Evolutionary conservation across 2,797 vertebrate species (phyloP), one percentile per base, ranked within the genome.

Genomic region (Spea hammondii): DNA sequence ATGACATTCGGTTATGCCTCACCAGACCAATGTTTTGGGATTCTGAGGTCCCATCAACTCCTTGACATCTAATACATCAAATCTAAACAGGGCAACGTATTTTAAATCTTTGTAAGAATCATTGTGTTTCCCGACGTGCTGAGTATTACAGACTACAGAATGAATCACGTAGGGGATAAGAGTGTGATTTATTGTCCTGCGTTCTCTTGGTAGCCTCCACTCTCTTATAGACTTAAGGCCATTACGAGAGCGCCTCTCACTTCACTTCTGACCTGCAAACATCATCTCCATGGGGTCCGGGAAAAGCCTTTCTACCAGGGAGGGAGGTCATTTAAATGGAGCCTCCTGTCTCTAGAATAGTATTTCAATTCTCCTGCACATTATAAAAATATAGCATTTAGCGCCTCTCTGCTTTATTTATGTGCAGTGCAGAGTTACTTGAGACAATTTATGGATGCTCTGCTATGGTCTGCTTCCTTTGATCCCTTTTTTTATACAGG

Each of bases 261-360:
- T 12, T 11, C 11, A 6, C 8, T 74, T 10, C 49, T 65, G 65
- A 47, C 70, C 0, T 4, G 4, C 17, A 4, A 51, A 0, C 0
- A 14, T 44, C 14, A 5, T 44, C 75, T 59, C 8, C 0, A 3
- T 0, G 65, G 78, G 8, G 13, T 49, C 74, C 74, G 65, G 57
- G 32, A 44, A 53, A 32, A 32, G 32, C 32, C 32, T 32, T 32
- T 32, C 32, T 32, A 32, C 32, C 32, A 32, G 32, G 32, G 32
- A 32, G 32, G 64, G 75, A 73, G 11, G 5, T 55, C 47, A 1
- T 78, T 14, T 66, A 68, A 73, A 69, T 73, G 81, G 57, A 2
- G 13, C 72, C 10, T 7, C 14, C 70, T 44, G 0, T 65, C 84
- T 83, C 85, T 84, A 0, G 4, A 65, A 82, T 80, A 82, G 55